Conservation (phyloP, 2,888 invertebrate genomes). For the Coronaproctus castanopsis region DNA sequence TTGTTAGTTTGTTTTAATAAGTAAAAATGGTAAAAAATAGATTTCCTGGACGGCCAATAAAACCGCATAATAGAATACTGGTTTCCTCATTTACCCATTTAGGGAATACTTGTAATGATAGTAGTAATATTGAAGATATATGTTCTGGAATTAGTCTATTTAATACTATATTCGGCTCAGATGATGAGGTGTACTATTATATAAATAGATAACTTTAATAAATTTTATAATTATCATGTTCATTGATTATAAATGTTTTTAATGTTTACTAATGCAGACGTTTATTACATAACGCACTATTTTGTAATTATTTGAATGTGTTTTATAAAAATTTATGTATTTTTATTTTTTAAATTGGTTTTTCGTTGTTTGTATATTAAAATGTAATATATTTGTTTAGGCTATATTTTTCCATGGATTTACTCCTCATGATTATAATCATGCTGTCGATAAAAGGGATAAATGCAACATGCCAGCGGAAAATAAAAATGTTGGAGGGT, state of each 20-base stretch:
- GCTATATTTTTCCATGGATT: neutral
- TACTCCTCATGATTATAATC: neutral
- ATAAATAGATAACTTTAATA: too few species aligned
- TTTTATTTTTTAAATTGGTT: neutral
- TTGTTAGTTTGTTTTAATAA: neutral
- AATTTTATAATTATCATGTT: too few species aligned
- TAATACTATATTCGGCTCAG: conserved; percentile 27
- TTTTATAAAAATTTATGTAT: neutral
- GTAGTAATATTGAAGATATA: conserved; percentile 31
- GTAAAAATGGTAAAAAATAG: conserved; percentile 53
- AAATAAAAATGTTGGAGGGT: neutral
- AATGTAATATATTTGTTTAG: neutral
- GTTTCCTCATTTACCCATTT: conserved; percentile 53
- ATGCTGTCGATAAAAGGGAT: neutral
- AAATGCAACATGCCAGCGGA: too few species aligned
- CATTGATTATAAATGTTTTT: too few species aligned
- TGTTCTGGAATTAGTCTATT: conserved; percentile 28
- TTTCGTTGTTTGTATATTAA: neutral
- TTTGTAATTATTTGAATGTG: too few species aligned
- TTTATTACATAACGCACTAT: too few species aligned
- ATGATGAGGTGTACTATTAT: conserved; percentile 27
- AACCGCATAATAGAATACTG: conserved; percentile 67
- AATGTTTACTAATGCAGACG: too few species aligned
- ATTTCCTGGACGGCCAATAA: conserved; percentile 74
- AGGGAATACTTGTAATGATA: conserved; percentile 29